Base-by-base conservation (phyloP, 2,113 vertebrate genomes). In the Cacatua alba region DNA sequence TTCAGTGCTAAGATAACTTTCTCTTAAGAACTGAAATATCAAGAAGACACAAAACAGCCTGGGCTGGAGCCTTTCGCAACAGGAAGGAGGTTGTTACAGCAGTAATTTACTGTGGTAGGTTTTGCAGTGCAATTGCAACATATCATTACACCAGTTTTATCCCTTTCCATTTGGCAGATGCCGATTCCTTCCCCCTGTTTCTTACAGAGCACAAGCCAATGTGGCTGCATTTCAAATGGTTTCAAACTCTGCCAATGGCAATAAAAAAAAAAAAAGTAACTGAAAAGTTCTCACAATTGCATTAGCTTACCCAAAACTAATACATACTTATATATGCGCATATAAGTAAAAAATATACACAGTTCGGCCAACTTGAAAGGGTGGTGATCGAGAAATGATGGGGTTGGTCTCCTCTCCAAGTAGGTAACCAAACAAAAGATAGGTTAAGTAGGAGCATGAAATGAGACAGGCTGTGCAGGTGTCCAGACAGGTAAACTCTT, bases 121-220 rank as follows among this genome's bases (percentile, higher is more conserved):
- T 94, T 85, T 91, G 79, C 88, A 94, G 88, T 0, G 0, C 19
- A 88, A 96, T 96, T 96, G 97, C 95, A 97, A 97, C 93, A 76
- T 97, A 96, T 92, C 91, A 95, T 96, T 97, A 97, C 91, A 84
- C 87, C 82, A 94, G 89, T 88, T 96, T 91, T 87, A 96, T 97
- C 92, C 94, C 85, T 91, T 96, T 95, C 87, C 89, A 96, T 95
- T 96, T 97, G 97, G 96, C 96, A 96, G 92, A 87, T 1, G 0
- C 29, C 1, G 23, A 53, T 70, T 92, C 72, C 80, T 94, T 70
- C 69, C 77, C 86, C 68, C 80, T 44, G 39, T 59, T 85, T 77
- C 93, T 91, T 82, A 83, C 1, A 64, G 87, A 93, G 57, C 46
- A 37, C 18, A 82, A 83, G 88, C 92, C 90, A 97, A 79, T 0